Conservation (phyloP, 1,140 invertebrate genomes). For the Nebria ingens region DNA sequence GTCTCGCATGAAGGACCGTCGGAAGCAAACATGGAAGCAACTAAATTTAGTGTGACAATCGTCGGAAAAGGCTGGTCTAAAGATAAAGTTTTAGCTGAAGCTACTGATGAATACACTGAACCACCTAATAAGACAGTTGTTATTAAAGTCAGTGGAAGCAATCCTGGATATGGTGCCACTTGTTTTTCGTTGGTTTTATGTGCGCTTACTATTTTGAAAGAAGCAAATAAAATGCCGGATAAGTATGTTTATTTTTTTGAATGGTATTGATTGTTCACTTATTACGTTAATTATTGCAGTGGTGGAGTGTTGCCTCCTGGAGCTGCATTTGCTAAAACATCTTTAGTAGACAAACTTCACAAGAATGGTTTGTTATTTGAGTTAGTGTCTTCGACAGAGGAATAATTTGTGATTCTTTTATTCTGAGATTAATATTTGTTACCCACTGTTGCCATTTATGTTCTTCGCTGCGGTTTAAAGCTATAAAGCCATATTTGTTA, state of each 20-base stretch:
- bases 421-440: no score
- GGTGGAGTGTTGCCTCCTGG: constrained; percentile 51
- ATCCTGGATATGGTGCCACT: constrained; percentile 79
- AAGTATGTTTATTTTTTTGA: constrained; percentile 39
- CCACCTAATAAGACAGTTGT: constrained; percentile 56
- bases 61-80: constrained; percentile 67
- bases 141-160: constrained; percentile 47
- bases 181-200: constrained; percentile 57
- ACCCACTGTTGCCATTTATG: no score
- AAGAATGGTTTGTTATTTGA: constrained; percentile 50
- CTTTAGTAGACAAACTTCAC: constrained; percentile 45
- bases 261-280: constrained; percentile 10
- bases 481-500: no score
- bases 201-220: constrained; percentile 64
- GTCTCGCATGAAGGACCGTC: constrained; percentile 56
- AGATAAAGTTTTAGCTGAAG: constrained; percentile 47
- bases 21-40: constrained; percentile 48
- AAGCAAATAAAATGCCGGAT: constrained; percentile 62
- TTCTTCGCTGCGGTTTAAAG: no score
- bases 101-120: constrained; percentile 46
- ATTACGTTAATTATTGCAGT: constrained; percentile 27
- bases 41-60: constrained; percentile 56
- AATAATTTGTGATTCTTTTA: constrained; percentile 25
- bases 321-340: constrained; percentile 50
- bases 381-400: constrained; percentile 33